Base-by-base conservation (phyloP, 2,888 invertebrate genomes). In the Protophormia terraenovae region DNA sequence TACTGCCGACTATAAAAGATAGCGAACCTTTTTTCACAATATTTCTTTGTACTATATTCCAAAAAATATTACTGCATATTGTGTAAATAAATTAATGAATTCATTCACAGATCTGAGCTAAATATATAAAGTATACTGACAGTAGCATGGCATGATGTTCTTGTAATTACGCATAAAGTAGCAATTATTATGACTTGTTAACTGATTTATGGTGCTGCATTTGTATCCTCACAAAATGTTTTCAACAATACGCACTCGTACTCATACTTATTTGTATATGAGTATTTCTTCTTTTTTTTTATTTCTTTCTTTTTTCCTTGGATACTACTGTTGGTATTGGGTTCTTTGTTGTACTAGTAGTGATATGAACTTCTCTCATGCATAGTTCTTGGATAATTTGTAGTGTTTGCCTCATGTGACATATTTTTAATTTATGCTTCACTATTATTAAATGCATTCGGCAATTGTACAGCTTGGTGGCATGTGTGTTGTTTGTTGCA, bases 171-270 rank as follows among this genome's bases (percentile, higher is more conserved):
- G 83, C 83, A 78, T 83, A 83, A 83, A 83, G 83, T 75, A 73
- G 78, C 78, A 83, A 83, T 83, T 83, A 83, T 73, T 83, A 83
- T 78, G 83, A 78, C 83, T 83, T 83, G 83, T 83, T 83, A 83
- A 83, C 83, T 83, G 83, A 83, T 83, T 83, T 83, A 83, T 83
- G 73, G 69, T 38, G 67, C 73, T 78, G 83, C 73, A 75, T 55
- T 78, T 78, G 45, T 55, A 69, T 73, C 19, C 62, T 47, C 81
- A 78, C 29, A 73, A 41, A 53, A 35, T 27, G 5, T 45, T 27
- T 47, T 71, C 50, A 50, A 62, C 78, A 71, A 12, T 50, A 64
- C 16, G 53, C 45, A 60, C 32, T 41, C 19, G 4, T 55, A 38
- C 24, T 35, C 69, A 71, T 29, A 1, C 4, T 16, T n/a, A 12